phyloP scores from a whole-genome alignment of 2,888 invertebrate species.

The Pelosia muscerda region DNA sequence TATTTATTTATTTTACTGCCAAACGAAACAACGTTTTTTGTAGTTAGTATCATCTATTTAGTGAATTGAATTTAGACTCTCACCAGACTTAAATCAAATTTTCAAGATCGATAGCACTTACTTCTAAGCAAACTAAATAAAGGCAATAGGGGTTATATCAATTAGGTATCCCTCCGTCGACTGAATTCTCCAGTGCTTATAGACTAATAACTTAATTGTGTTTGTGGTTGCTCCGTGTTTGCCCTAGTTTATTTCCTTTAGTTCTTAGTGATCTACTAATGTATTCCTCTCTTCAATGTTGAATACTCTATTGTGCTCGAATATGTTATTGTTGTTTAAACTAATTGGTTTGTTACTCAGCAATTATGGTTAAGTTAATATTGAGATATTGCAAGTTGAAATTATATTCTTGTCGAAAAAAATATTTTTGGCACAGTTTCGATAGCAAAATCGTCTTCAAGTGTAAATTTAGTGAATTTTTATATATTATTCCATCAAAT shows the following conservation, averaged over 20 bases:
- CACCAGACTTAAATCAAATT: not conserved
- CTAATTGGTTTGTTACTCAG: slow-evolving; percentile 1
- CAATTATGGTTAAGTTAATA: not conserved
- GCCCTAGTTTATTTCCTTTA: not conserved
- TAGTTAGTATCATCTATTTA: not conserved
- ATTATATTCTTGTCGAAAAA: no score
- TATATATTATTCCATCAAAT: no score
- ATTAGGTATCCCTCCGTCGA: slow-evolving; percentile 1
- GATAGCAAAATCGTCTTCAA: no score
- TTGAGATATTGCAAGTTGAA: no score
- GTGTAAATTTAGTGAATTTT: no score
- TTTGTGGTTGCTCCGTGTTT: not conserved
- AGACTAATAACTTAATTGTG: slow-evolving; percentile 2
- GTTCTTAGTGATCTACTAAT: not conserved
- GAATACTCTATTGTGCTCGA: not conserved
- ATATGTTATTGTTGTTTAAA: not conserved
- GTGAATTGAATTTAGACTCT: not conserved
- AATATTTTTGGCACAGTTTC: no score
- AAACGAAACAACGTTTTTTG: not conserved
- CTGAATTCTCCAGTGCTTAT: not conserved
- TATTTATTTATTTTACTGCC: no score
- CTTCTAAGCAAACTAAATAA: slow-evolving; percentile 3
- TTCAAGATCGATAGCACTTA: not conserved
- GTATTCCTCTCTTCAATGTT: not conserved
- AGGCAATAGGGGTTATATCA: slow-evolving; percentile 5